phyloP scores from a whole-genome alignment of 2,888 invertebrate species.

The Epistrophella euchroma region DNA sequence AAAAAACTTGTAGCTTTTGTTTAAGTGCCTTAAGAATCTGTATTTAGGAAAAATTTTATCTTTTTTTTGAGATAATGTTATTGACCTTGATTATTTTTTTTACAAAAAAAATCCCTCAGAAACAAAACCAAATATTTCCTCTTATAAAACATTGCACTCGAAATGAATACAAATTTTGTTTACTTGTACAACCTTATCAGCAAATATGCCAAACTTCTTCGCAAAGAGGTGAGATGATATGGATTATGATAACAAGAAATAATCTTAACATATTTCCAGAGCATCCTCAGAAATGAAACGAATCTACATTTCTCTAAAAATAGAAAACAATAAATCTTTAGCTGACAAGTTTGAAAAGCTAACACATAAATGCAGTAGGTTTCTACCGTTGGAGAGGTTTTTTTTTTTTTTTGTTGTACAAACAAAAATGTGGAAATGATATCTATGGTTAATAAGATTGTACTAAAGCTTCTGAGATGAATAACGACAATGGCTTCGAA shows the following conservation, averaged over 20 bases:
- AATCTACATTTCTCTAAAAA: background rate
- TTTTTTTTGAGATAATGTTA: background rate
- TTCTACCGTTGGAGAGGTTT: background rate
- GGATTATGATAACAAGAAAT: background rate
- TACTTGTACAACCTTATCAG: background rate
- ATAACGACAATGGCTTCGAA: constrained; percentile 28
- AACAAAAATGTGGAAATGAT: background rate
- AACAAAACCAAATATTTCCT: background rate
- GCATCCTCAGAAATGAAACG: too few relatives aligned
- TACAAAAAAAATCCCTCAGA: background rate
- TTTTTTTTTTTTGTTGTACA: background rate
- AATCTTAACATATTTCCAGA: background rate
- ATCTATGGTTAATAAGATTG: background rate
- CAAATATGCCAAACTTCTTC: background rate
- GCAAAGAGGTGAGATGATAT: background rate
- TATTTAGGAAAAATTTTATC: background rate
- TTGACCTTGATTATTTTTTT: background rate
- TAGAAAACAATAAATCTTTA: constrained; percentile 12
- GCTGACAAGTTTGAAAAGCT: constrained; percentile 9
- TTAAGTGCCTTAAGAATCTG: too few relatives aligned
- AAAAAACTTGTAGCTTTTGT: too few relatives aligned
- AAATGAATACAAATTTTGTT: background rate
- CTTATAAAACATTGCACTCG: background rate
- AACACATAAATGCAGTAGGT: background rate
- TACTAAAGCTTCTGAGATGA: background rate